These are phyloP conservation scores for Melanotus villosus DNA, from an alignment of 2,888 invertebrate species.

Conservation along the genomic window DNA sequence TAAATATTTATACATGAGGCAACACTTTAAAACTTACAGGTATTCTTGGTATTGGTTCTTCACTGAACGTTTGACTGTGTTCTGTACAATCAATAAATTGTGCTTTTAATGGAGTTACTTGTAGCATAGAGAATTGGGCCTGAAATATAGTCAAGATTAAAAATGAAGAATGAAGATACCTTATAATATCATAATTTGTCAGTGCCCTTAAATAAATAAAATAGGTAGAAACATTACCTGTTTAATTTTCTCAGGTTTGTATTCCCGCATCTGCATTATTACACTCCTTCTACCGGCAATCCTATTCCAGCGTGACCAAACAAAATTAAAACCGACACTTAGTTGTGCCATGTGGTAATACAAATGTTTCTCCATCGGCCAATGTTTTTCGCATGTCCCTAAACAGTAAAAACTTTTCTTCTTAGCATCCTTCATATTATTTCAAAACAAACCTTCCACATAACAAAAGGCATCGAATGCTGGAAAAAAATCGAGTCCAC, in stretches of 20 bases:
- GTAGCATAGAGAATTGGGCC: constrained; percentile 65
- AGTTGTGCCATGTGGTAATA: constrained; percentile 85
- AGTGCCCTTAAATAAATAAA: no score
- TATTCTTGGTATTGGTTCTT: constrained; percentile 66
- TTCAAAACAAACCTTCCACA: constrained; percentile 71
- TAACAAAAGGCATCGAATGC: constrained; percentile 83
- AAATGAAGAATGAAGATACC: neutral
- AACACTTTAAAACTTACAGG: constrained; percentile 63
- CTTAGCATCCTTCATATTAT: neutral
- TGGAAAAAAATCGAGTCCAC: constrained; percentile 88
- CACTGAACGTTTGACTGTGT: constrained; percentile 78
- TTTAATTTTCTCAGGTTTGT: constrained; percentile 67
- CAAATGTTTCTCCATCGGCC: constrained; percentile 80
- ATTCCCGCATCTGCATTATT: constrained; percentile 79
- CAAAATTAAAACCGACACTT: constrained; percentile 81
- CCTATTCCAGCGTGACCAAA: constrained; percentile 81
- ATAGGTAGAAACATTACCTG: no score
- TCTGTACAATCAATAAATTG: constrained; percentile 82
- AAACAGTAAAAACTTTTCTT: neutral
- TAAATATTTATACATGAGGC: neutral
- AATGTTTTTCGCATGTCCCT: constrained; percentile 76
- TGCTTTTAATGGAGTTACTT: constrained; percentile 80
- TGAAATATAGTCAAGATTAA: constrained; percentile 14
- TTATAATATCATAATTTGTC: no score
- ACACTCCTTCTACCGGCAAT: constrained; percentile 74